Evolutionary conservation across 2,797 vertebrate species (phyloP), one percentile per base, ranked within the genome.

Genomic region (Acanthis flammea): DNA sequence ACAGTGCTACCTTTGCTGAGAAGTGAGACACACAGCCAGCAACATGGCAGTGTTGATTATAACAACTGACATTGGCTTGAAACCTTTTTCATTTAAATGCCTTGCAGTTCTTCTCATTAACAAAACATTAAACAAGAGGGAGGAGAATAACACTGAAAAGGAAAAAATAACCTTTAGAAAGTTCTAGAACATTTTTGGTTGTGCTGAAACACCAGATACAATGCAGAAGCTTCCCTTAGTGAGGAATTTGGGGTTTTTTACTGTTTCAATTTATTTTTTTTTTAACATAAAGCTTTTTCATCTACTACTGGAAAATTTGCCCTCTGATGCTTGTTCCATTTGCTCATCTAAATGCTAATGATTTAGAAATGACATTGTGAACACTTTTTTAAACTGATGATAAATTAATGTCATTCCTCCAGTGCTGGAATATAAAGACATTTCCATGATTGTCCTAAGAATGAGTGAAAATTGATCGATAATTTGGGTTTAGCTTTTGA

Each of bases 341-440:
- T 91, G 61, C 41, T 96, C 42, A 81, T 91, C 54, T 87, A 93
- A 93, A 91, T 92, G 65, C 55, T 76, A 81, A 78, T 90, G 73
- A 45, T 75, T 66, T 83, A 75, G 82, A 88, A 91, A 58, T 77
- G 5, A 60, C 51, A 53, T 37, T 80, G 33, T 61, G 66, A 87
- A 28, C 15, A 41, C 27, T 66, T 60, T 39, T 68, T 80, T 28
- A 3, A 55, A 86, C 39, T 71, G 47, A 30, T 55, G 48, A 39
- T 82, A 88, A 88, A 72, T 72, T 68, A 10, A 66, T 76, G 28
- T 74, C 8, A 23, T 81, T 70, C 60, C 31, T 80, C 13, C 30
- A 65, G 50, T 83, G 68, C 44, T 30, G 19, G 23, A 67, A 8
- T 73, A 76, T 42, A 47, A 73, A 93, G 44, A 42, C 9, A 5